Conservation (phyloP, 2,888 invertebrate genomes). For the Eulithis testata region DNA sequence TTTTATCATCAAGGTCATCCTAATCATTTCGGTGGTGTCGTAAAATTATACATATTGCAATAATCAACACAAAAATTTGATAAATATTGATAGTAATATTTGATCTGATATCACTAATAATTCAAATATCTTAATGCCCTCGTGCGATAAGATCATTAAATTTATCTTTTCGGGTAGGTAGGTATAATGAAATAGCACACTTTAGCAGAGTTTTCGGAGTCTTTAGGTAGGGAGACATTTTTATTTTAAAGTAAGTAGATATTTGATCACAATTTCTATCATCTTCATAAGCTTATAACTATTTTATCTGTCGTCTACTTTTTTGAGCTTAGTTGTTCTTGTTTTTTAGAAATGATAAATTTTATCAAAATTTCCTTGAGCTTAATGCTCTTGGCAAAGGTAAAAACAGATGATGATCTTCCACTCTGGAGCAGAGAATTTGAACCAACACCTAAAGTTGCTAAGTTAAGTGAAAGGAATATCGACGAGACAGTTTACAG, state of each 20-base stretch:
- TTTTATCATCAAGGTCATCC: background rate
- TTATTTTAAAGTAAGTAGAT: constrained; percentile 50
- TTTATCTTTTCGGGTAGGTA: constrained; percentile 1
- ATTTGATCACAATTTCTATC: background rate
- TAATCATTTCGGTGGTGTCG: background rate
- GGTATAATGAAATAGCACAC: constrained; percentile 14
- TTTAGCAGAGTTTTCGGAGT: constrained; percentile 17
- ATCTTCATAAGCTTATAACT: background rate
- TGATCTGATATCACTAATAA: constrained; percentile 25
- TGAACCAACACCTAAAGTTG: constrained; percentile 46
- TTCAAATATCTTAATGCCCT: constrained; percentile 27
- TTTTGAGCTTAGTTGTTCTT: background rate
- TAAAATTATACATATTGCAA: constrained; percentile 6
- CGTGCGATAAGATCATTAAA: constrained; percentile 23
- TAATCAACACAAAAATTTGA: background rate
- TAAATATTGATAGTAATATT: background rate
- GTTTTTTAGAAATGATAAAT: constrained; percentile 59
- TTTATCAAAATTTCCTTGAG: constrained; percentile 44
- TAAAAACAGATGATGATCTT: constrained; percentile 59
- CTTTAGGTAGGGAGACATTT: constrained; percentile 51
- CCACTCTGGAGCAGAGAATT: constrained; percentile 60
- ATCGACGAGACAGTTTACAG: constrained; percentile 57
- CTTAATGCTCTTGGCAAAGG: constrained; percentile 50
- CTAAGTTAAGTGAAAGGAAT: constrained; percentile 48
- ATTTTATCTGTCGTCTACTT: background rate